Conservation (phyloP, 2,888 invertebrate species). For the Leistus spinibarbis region DNA sequence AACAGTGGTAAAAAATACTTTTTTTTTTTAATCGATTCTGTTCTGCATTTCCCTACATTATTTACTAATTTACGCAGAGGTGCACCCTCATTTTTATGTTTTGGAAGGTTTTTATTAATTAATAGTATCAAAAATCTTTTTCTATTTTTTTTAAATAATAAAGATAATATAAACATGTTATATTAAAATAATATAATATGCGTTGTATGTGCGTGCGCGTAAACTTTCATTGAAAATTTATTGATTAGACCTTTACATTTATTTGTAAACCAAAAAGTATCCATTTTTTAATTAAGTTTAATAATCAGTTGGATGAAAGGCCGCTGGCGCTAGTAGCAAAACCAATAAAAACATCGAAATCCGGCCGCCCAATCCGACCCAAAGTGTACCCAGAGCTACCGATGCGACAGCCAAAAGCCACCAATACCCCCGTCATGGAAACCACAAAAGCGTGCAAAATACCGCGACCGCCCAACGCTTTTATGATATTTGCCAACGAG, state of each 20-base stretch:
- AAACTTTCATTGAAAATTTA: no score
- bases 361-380: conserved; percentile 26
- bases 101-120: no score
- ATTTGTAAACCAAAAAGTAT: not conserved
- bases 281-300: not conserved
- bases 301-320: conserved; percentile 8
- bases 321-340: not conserved
- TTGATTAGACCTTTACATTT: not conserved
- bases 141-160: no score
- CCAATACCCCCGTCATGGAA: not conserved
- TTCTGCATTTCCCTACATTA: no score
- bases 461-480: conserved; percentile 59
- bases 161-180: no score
- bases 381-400: conserved; percentile 11
- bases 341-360: conserved; percentile 28
- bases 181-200: no score
- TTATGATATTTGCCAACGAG: conserved; percentile 62
- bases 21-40: no score
- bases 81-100: no score
- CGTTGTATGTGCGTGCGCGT: no score
- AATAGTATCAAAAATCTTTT: no score
- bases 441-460: conserved; percentile 48
- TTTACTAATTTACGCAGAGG: no score
- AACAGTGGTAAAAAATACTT: not conserved
- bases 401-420: not conserved